These are phyloP conservation scores for Fulica atra DNA, from an alignment of 2,113 vertebrate genomes.

Conservation along the genomic window DNA sequence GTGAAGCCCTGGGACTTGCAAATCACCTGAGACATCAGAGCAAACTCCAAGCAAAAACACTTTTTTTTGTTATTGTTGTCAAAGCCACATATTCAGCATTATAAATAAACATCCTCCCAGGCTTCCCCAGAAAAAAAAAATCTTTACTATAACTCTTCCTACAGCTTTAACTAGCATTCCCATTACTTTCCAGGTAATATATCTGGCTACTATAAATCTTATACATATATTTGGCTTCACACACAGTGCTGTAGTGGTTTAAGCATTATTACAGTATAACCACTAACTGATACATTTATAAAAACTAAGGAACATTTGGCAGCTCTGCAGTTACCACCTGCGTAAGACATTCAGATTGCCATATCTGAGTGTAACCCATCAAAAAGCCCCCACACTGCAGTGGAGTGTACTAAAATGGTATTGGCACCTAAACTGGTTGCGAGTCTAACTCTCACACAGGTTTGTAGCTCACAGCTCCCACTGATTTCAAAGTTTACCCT, in stretches of 20 bases:
- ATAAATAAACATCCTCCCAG: not conserved
- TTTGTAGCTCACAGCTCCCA: not conserved
- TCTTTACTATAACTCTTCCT: not conserved
- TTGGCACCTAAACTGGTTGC: not conserved
- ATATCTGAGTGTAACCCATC: not conserved
- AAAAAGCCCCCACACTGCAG: not conserved
- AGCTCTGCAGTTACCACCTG: not conserved
- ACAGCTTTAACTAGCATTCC: not conserved
- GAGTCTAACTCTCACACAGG: not conserved
- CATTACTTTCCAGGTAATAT: not conserved
- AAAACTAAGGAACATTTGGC: not conserved
- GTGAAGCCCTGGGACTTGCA: rapidly evolving
- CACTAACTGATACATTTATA: not conserved
- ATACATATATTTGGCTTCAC: not conserved
- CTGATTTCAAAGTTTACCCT: not conserved
- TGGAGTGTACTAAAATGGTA: not conserved
- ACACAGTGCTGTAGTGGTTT: not conserved
- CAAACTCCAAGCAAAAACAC: not conserved
- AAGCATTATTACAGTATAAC: not conserved
- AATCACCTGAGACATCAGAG: not conserved
- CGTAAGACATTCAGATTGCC: not conserved
- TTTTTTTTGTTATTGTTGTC: not conserved
- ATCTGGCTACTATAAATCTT: not conserved
- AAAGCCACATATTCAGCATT: not conserved
- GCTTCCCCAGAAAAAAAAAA: not conserved